A percentile compares a stretch with the other conserved stretches of the same genome.
Evolutionary conservation across 2,888 invertebrate genomes (phyloP).

Genomic region (Netelia inedita): DNA sequence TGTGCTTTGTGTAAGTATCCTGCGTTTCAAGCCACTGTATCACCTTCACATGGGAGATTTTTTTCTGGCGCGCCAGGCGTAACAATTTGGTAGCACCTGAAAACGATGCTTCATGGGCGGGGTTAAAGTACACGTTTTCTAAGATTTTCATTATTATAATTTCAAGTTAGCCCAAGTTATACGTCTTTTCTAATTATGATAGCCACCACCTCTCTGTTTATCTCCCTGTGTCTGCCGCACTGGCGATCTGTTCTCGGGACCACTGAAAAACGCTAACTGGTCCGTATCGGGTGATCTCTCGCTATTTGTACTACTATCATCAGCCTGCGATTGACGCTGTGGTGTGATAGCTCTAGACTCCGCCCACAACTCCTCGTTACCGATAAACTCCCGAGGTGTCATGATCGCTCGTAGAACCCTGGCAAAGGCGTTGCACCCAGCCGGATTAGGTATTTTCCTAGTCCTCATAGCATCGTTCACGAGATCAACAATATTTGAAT

Average conservation of each 20-base stretch:
- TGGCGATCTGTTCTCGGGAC: slow-evolving; percentile 11
- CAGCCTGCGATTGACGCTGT: background rate
- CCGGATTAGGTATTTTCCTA: slow-evolving; percentile 21
- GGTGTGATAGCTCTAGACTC: too few species aligned
- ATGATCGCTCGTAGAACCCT: slow-evolving; percentile 24
- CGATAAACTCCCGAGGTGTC: slow-evolving; percentile 2
- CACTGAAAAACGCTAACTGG: slow-evolving; percentile 25
- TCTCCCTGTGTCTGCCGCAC: background rate
- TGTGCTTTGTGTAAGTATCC: slow-evolving; percentile 64
- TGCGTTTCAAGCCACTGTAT: slow-evolving; percentile 36
- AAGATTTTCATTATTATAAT: background rate
- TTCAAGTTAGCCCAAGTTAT: slow-evolving; percentile 23
- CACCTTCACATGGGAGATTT: too few species aligned
- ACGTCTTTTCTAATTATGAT: slow-evolving; percentile 23
- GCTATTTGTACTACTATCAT: background rate
- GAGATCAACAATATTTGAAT: slow-evolving; percentile 59
- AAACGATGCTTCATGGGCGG: too few species aligned
- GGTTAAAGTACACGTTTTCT: too few species aligned
- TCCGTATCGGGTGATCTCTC: slow-evolving; percentile 7
- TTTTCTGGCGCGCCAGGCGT: too few species aligned
- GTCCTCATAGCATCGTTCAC: slow-evolving; percentile 52
- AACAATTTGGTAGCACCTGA: too few species aligned
- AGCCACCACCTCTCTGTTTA: slow-evolving; percentile 9
- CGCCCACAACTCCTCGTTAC: too few species aligned
- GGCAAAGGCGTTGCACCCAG: slow-evolving; percentile 35